These are phyloP conservation scores for Andrena trimmerana DNA, from an alignment of 2,888 invertebrate species.

Conservation along the genomic window DNA sequence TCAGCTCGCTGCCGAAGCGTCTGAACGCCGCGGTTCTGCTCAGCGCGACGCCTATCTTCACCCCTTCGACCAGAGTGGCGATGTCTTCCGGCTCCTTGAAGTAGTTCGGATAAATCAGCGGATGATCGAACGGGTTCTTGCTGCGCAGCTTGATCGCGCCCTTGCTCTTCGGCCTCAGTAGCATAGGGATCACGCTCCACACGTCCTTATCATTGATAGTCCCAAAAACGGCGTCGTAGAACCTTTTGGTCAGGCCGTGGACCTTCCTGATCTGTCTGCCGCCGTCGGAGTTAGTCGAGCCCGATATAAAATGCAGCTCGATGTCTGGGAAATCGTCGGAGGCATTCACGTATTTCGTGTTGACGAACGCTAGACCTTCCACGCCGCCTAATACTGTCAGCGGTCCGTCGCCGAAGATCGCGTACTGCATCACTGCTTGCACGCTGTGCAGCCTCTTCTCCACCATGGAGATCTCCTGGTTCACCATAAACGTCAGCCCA, in stretches of 20 bases:
- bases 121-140: conserved; percentile 94
- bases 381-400: conserved; percentile 95
- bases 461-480: conserved; percentile 92
- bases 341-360: conserved; percentile 93
- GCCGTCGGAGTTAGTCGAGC: conserved; percentile 94
- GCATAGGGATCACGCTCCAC: conserved; percentile 94
- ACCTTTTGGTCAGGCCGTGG: conserved; percentile 91
- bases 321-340: conserved; percentile 95
- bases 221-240: conserved; percentile 91
- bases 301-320: conserved; percentile 95
- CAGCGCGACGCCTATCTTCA: conserved; percentile 93
- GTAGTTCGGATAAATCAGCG: conserved; percentile 97
- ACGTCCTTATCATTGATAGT: conserved; percentile 92
- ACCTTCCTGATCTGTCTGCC: conserved; percentile 93
- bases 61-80: conserved; percentile 93
- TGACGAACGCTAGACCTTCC: conserved; percentile 95
- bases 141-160: conserved; percentile 94
- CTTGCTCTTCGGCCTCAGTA: conserved; percentile 93
- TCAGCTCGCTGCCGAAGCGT: conserved; percentile 90
- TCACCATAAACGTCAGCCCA: conserved; percentile 93
- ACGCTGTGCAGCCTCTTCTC: conserved; percentile 92
- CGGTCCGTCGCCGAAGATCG: conserved; percentile 93
- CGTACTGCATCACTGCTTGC: conserved; percentile 93
- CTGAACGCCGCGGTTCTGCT: conserved; percentile 92
- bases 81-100: conserved; percentile 93